These are phyloP conservation scores for Amyelois transitella DNA, from an alignment of 1,140 invertebrate genomes.

Conservation along the genomic window DNA sequence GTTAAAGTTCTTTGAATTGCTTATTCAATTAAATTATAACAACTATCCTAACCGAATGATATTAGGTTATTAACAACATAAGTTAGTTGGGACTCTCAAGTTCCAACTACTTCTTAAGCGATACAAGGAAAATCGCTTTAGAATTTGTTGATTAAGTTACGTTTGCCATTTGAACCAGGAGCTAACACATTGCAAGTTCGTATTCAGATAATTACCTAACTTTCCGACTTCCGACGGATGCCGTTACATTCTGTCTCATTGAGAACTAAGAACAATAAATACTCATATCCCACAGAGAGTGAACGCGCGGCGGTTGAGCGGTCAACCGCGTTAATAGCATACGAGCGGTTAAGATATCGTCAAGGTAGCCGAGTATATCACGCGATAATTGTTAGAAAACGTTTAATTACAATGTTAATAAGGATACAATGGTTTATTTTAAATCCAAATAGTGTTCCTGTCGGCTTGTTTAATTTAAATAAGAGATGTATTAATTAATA, in stretches of 20 bases:
- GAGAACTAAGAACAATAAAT: background rate
- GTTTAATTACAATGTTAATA: background rate
- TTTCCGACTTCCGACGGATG: background rate
- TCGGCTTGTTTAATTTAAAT: too few species aligned
- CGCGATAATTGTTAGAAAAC: background rate
- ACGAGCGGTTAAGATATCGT: background rate
- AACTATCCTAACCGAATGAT: too few species aligned
- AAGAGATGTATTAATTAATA: too few species aligned
- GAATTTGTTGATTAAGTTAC: background rate
- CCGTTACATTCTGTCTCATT: background rate
- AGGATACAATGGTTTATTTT: background rate
- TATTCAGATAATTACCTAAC: background rate
- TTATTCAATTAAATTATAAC: too few species aligned
- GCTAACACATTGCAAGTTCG: background rate
- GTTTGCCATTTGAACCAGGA: background rate
- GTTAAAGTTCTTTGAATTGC: too few species aligned
- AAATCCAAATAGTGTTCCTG: too few species aligned
- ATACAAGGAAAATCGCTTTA: background rate
- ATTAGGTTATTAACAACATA: too few species aligned
- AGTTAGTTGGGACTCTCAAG: too few species aligned
- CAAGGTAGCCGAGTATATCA: background rate
- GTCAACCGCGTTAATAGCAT: background rate
- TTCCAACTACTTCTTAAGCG: too few species aligned
- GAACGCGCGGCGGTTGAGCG: background rate
- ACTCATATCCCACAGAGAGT: background rate